Evolutionary conservation across 2,888 invertebrate species (phyloP).

Genomic region (Baronia brevicornis): DNA sequence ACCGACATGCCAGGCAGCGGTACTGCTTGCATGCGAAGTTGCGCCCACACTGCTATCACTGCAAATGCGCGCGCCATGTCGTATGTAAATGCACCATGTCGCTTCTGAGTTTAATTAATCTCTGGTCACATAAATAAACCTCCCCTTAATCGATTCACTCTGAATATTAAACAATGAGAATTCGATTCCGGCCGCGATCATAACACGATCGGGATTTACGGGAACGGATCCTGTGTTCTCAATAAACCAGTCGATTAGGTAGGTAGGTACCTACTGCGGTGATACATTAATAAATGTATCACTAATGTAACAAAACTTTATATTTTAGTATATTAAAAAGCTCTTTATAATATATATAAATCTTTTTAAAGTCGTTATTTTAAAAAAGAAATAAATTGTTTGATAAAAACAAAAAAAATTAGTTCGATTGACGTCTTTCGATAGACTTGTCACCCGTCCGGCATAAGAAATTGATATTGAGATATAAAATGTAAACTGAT

Average conservation of each 20-base stretch:
- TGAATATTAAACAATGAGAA: slow-evolving; percentile 48
- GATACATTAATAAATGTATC: no score
- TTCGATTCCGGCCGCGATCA: slow-evolving; percentile 23
- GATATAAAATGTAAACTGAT: no score
- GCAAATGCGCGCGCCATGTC: slow-evolving; percentile 73
- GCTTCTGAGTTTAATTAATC: slow-evolving; percentile 69
- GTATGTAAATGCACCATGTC: slow-evolving; percentile 72
- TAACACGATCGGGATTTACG: slow-evolving; percentile 16
- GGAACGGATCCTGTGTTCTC: slow-evolving; percentile 13
- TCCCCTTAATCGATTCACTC: slow-evolving; percentile 49
- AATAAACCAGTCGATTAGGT: slow-evolving; percentile 17
- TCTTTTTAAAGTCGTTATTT: no score
- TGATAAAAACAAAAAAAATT: no score
- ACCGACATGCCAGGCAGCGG: slow-evolving; percentile 15
- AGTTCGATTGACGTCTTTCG: no score
- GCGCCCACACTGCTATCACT: slow-evolving; percentile 49
- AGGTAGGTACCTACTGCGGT: no score
- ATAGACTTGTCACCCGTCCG: no score
- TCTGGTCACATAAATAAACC: slow-evolving; percentile 67
- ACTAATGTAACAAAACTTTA: no score
- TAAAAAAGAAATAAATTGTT: no score
- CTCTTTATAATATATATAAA: no score
- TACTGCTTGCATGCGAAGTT: slow-evolving; percentile 35
- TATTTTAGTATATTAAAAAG: no score
- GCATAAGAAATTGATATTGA: no score